These are phyloP conservation scores for Apamea monoglypha DNA, from an alignment of 2,888 invertebrate genomes.

Conservation along the genomic window DNA sequence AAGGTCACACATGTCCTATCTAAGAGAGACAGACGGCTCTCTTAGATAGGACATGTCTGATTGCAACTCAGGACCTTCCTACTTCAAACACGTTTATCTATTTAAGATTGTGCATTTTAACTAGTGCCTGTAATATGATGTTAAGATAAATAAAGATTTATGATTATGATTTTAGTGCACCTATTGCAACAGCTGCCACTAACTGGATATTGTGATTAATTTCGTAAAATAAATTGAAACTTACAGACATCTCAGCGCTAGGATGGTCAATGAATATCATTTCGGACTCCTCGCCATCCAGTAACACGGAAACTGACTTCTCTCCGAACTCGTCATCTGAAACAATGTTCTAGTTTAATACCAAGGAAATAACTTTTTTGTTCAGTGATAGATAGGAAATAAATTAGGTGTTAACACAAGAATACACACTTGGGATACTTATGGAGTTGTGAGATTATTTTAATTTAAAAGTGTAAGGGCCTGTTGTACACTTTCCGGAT, in stretches of 20 bases:
- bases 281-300: conserved; percentile 97
- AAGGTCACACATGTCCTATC: too few species aligned
- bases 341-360: conserved; percentile 82
- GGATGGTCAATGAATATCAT: conserved; percentile 97
- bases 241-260: conserved; percentile 97
- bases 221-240: conserved; percentile 71
- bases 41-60: too few species aligned
- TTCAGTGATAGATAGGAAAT: not conserved
- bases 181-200: not conserved
- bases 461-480: not conserved
- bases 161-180: not conserved
- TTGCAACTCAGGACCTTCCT: not conserved
- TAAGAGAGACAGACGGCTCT: too few species aligned
- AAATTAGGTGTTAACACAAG: not conserved
- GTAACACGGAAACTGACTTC: conserved; percentile 96
- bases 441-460: conserved; percentile 1
- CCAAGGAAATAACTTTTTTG: not conserved
- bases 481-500: not conserved
- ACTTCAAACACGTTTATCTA: not conserved
- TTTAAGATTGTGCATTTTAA: not conserved
- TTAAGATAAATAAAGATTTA: not conserved
- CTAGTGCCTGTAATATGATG: not conserved
- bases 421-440: conserved; percentile 18
- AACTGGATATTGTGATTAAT: too few species aligned
- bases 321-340: conserved; percentile 98